Evolutionary conservation across 2,113 vertebrate genomes (phyloP), one percentile per base, ranked within the genome.

Genomic region (Oxyruncus cristatus): DNA sequence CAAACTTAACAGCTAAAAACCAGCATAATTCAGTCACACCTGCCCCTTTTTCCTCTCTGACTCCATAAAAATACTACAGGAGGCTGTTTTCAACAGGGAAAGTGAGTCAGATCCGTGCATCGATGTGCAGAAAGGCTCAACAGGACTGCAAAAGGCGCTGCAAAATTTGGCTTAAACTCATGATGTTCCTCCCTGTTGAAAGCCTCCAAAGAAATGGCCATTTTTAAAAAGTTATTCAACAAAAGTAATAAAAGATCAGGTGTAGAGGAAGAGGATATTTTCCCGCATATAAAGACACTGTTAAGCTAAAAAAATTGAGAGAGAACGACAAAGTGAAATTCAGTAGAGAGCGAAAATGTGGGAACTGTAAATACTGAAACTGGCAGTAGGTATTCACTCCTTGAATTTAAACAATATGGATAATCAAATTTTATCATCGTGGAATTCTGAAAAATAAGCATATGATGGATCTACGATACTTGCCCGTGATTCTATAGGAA

Each of bases 391-490:
- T 33, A 21, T 10, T 14, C 47, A 47, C 17, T 44, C 42, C 41
- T 71, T 49, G 12, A 47, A 41, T 46, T 42, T 44, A 65, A 65
- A 33, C 39, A 65, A 6, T 5, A 4, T 1, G 20, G 16, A 58
- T 11, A 62, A 70, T 77, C 11, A 46, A 53, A 76, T 1, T 62
- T 56, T 44, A 58, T 4, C 23, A 37, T 21, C 30, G 7, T 8
- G 4, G 13, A 68, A 58, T 37, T 63, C 46, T 77, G 46, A 55
- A 73, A 68, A 68, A 41, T 5, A 11, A 75, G 21, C 1, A 1
- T 1, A 8, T 17, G 39, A 63, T 41, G 23, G 30, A 12, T 21
- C 44, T 27, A 0, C 11, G 3, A 23, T 5, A 33, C 10, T 21
- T 56, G 3, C 19, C 62, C 46, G 6, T 22, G 20, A 3, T n/a